phyloP scores from a whole-genome alignment of 2,797 vertebrate genomes.

The Mus caroli region DNA sequence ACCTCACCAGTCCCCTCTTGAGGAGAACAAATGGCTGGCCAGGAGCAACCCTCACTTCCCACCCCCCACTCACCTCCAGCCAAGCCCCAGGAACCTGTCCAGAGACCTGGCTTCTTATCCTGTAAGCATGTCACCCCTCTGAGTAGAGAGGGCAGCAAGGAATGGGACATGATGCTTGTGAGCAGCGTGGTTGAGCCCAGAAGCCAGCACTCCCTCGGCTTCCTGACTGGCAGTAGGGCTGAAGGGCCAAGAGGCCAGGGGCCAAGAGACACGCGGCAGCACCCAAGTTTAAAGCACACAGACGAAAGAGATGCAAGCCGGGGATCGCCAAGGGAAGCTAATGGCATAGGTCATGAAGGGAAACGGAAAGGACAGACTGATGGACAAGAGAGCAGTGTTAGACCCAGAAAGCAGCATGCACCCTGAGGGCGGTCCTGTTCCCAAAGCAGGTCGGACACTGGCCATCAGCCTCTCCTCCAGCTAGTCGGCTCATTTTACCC shows the following conservation, averaged over 20 bases:
- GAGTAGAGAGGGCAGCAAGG: neutral
- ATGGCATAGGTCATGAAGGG: rapidly evolving
- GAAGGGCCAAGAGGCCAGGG: neutral
- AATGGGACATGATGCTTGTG: neutral
- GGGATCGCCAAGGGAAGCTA: neutral
- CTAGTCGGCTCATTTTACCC: neutral
- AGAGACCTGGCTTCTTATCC: constrained; percentile 44
- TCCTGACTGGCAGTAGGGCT: neutral
- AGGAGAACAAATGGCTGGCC: constrained; percentile 83
- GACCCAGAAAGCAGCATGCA: neutral
- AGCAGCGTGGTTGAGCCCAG: constrained; percentile 1
- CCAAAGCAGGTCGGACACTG: no score
- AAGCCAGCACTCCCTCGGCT: neutral
- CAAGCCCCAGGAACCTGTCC: constrained; percentile 77
- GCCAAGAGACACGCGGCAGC: neutral
- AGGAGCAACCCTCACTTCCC: constrained; percentile 58
- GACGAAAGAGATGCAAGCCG: neutral
- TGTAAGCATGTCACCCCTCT: constrained; percentile 42
- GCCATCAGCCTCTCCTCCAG: neutral
- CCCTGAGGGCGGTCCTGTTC: neutral
- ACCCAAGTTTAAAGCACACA: neutral
- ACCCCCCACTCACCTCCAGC: neutral
- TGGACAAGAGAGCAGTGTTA: neutral
- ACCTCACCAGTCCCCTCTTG: constrained; percentile 85
- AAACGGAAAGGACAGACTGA: neutral